Conservation (phyloP, 2,113 vertebrate species). For the Girardinichthys multiradiatus region DNA sequence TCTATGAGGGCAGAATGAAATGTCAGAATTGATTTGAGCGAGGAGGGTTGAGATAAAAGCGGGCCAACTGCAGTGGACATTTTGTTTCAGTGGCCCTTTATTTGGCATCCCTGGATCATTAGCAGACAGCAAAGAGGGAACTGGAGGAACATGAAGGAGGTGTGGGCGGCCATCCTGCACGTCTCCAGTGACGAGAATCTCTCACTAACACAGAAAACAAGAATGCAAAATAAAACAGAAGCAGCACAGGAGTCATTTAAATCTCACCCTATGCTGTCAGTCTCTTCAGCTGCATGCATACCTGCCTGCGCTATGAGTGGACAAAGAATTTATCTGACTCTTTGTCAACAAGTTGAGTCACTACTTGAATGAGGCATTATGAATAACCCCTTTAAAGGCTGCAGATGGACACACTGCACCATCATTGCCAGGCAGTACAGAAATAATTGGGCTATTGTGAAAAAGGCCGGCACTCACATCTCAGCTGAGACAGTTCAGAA, state of each 20-base stretch:
- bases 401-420: conserved; percentile 68
- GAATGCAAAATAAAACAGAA: conserved; percentile 21
- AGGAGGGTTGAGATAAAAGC: conserved; percentile 63
- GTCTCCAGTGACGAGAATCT: conserved; percentile 50
- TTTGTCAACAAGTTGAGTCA: conserved; percentile 63
- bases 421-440: conserved; percentile 66
- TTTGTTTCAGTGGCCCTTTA: conserved; percentile 65
- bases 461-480: conserved; percentile 46
- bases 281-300: conserved; percentile 67
- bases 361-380: conserved; percentile 62
- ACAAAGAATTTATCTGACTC: conserved; percentile 29
- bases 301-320: conserved; percentile 62
- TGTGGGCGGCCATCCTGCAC: conserved; percentile 33
- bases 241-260: conserved; percentile 56
- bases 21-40: conserved; percentile 75
- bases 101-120: conserved; percentile 65
- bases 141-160: conserved; percentile 55
- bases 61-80: conserved; percentile 63
- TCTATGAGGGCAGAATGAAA: conserved; percentile 78
- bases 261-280: conserved; percentile 69
- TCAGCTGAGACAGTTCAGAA: conserved; percentile 50
- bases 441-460: conserved; percentile 75
- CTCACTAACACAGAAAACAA: not conserved
- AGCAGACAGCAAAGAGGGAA: conserved; percentile 41
- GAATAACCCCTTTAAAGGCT: conserved; percentile 73